A percentile compares a stretch with the other conserved stretches of the same genome.
Evolutionary conservation across 2,797 vertebrate genomes (phyloP).

Genomic region (Clarias laeviceps): DNA sequence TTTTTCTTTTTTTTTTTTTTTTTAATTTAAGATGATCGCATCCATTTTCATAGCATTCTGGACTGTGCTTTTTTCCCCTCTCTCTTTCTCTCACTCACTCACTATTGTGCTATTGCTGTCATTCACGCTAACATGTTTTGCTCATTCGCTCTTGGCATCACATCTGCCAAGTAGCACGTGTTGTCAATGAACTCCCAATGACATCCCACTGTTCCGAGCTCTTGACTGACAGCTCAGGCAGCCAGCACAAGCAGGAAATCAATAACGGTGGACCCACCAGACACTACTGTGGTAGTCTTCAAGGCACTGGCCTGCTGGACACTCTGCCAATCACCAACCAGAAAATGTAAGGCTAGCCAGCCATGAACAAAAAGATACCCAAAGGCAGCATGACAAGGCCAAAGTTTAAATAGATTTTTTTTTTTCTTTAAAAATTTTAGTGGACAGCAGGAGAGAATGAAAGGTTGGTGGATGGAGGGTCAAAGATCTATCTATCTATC

Average conservation of each 20-base stretch:
- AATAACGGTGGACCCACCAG: slow-evolving; percentile 84
- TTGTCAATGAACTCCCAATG: slow-evolving; percentile 81
- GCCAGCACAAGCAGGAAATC: slow-evolving; percentile 86
- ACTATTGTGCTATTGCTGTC: slow-evolving; percentile 51
- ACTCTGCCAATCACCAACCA: slow-evolving; percentile 82
- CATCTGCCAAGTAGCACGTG: slow-evolving; percentile 74
- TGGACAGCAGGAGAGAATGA: slow-evolving; percentile 63
- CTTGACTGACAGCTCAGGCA: slow-evolving; percentile 87
- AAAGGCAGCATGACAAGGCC: slow-evolving; percentile 78
- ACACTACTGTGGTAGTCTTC: slow-evolving; percentile 78
- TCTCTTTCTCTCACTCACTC: background rate
- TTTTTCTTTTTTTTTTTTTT: slow-evolving; percentile 51
- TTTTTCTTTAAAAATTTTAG: slow-evolving; percentile 60
- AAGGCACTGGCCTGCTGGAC: slow-evolving; percentile 84
- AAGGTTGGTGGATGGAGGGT: background rate
- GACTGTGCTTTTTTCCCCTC: background rate
- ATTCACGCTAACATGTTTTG: slow-evolving; percentile 68
- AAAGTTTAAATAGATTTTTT: slow-evolving; percentile 76
- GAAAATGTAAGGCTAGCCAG: slow-evolving; percentile 88
- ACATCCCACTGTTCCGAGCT: slow-evolving; percentile 87
- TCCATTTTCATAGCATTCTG: slow-evolving; percentile 51
- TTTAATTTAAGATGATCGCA: slow-evolving; percentile 69
- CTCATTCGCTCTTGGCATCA: slow-evolving; percentile 75
- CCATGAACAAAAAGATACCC: slow-evolving; percentile 86
- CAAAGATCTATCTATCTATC: slow-evolving; percentile 33